Percentiles rank a stretch among this genome's conserved stretches.
Conservation (phyloP, 2,113 vertebrate species). For the Oncorhynchus keta region DNA sequence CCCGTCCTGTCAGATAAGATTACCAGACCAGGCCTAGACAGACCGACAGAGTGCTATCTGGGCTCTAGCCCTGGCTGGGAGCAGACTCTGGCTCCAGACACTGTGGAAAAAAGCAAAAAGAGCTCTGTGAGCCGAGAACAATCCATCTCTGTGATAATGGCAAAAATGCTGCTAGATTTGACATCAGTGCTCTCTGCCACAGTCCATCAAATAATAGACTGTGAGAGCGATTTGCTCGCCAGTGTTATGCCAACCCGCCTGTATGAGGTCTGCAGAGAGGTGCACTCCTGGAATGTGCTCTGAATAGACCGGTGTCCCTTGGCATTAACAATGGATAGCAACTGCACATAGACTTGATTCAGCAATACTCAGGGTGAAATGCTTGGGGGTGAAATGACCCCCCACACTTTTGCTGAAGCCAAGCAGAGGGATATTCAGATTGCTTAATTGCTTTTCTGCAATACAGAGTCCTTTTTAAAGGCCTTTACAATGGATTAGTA, state of each 20-base stretch:
- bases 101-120: conserved; percentile 10
- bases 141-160: conserved; percentile 45
- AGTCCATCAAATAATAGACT: conserved; percentile 45
- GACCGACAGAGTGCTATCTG: not conserved
- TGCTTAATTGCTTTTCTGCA: not conserved
- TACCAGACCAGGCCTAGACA: conserved; percentile 12
- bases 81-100: not conserved
- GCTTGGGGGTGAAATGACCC: not conserved
- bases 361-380: not conserved
- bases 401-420: not conserved
- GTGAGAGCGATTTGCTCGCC: conserved; percentile 15
- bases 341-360: too few relatives aligned
- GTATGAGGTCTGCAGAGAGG: not conserved
- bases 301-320: not conserved
- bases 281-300: conserved; percentile 4
- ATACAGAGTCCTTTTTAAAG: not conserved
- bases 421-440: not conserved
- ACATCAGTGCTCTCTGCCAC: conserved; percentile 33
- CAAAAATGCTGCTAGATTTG: conserved; percentile 36
- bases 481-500: not conserved
- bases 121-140: conserved; percentile 37
- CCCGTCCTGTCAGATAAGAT: conserved; percentile 51
- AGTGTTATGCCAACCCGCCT: not conserved
- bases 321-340: too few relatives aligned
- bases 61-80: conserved; percentile 34